Conservation (phyloP, 2,797 vertebrate genomes). For the Ceryle rudis region DNA sequence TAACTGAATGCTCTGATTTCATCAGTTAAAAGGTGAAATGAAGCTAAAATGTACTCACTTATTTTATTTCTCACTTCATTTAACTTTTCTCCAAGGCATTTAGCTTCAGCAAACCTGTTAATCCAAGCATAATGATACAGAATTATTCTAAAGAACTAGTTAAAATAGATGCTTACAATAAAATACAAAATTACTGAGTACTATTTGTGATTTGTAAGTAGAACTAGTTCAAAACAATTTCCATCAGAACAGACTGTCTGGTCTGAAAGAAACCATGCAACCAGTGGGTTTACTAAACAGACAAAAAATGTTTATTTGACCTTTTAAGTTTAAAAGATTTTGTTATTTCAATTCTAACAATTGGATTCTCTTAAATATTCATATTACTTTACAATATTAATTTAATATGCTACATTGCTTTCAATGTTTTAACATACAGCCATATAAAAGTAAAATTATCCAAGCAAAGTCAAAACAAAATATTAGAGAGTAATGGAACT, state of each 20-base stretch:
- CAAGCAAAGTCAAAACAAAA: neutral
- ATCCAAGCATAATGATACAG: neutral
- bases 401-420: neutral
- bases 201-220: neutral
- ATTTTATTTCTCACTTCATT: slow-evolving; percentile 85
- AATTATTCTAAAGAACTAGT: neutral
- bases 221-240: neutral
- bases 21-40: neutral
- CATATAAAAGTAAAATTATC: neutral
- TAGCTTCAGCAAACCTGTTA: slow-evolving; percentile 90
- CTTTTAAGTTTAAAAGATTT: neutral
- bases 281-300: neutral
- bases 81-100: slow-evolving; percentile 85
- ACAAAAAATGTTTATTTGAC: neutral
- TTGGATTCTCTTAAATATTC: neutral
- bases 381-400: neutral
- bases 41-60: slow-evolving; percentile 84
- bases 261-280: neutral
- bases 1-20: neutral
- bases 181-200: neutral
- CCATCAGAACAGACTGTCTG: neutral
- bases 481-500: neutral
- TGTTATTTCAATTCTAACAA: neutral
- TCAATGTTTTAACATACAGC: neutral
- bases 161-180: neutral